Conservation (phyloP, 2,113 vertebrate species). For the Cepphus grylle region DNA sequence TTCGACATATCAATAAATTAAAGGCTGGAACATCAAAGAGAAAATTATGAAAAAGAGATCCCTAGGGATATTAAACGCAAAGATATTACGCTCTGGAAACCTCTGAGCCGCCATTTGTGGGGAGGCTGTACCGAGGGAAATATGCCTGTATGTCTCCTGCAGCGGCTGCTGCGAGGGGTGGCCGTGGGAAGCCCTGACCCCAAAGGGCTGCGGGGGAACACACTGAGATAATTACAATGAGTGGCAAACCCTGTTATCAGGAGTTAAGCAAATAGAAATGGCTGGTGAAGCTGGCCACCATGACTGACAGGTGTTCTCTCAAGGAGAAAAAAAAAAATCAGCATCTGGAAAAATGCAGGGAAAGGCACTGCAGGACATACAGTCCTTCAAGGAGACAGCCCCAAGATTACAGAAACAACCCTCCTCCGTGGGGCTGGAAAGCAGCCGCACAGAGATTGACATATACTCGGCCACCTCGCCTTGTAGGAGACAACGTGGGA, state of each 20-base stretch:
- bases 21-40: not conserved
- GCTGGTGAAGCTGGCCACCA: not conserved
- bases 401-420: not conserved
- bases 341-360: not conserved
- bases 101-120: not conserved
- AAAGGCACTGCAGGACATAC: not conserved
- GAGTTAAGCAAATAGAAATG: not conserved
- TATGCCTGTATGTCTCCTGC: not conserved
- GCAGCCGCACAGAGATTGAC: not conserved
- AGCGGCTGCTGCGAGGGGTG: not conserved
- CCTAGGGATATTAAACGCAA: not conserved
- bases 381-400: not conserved
- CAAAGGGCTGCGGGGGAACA: not conserved
- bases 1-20: constrained; percentile 8
- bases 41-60: not conserved
- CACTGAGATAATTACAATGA: not conserved
- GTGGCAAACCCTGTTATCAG: not conserved
- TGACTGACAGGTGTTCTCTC: not conserved
- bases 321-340: not conserved
- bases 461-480: accelerated
- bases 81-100: not conserved
- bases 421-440: not conserved
- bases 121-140: not conserved
- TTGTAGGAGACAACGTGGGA: not conserved
- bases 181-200: not conserved